Evolutionary conservation across 2,113 vertebrate species (phyloP), one percentile per base, ranked within the genome.

Genomic region (Paradoxurus hermaphroditus): DNA sequence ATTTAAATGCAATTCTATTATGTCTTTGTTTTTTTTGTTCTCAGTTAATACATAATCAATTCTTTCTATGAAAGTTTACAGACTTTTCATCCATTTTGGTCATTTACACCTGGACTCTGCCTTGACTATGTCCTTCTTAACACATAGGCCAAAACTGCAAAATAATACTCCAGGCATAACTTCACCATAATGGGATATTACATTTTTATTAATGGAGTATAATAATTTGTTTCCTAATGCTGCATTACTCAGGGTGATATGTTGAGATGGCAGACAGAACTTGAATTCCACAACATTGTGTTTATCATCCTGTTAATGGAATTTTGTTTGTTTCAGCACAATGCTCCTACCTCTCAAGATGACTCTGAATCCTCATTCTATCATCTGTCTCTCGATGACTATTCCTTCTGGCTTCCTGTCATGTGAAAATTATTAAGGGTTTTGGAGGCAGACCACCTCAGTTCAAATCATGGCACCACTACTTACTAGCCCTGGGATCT

Each of bases 281-380:
- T 63, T 29, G 19, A 75, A 29, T 88, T 94, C 62, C 53, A 77
- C 5, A 21, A 63, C 19, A 83, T 51, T 82, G 49, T 59, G 85
- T 65, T 91, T 56, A 82, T 44, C 87, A 87, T 83, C 31, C n/a
- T 70, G 39, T 59, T 87, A 77, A 83, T 36, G 16, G 36, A 31
- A 90, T 67, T 97, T 95, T 90, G 65, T 81, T 68, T 65, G 19
- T 77, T 90, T 79, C 36, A 91, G 51, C 67, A 83, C 23, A 82
- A 65, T 41, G 27, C 7, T 56, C 34, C 21, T 41, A 56, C 13
- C 49, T 83, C 68, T 39, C 67, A 78, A 94, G 87, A 91, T 84
- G 62, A 91, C 44, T 77, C 27, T 93, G 16, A 93, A 82, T 44
- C 46, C 9, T 31, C 90, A 53, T 67, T 67, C 27, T 44, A 83